Percentiles rank a stretch among this genome's conserved stretches.
phyloP scores from a whole-genome alignment of 2,888 invertebrate genomes.

The Hirtodrosophila trivittata region DNA sequence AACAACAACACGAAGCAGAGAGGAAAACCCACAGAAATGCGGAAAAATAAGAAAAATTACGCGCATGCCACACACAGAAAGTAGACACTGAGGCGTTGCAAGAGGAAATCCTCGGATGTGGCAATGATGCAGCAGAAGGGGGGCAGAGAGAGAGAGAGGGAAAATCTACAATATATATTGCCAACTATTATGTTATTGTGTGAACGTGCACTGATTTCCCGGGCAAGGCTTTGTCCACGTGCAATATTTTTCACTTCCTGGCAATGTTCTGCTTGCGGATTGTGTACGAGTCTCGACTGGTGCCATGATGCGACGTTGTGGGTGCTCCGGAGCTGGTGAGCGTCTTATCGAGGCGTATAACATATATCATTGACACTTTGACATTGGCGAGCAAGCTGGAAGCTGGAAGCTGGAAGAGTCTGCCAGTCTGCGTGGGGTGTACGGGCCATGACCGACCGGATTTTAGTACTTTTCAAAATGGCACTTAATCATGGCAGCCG shows the following conservation, averaged over 20 bases:
- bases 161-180: constrained; percentile 69
- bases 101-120: constrained; percentile 19
- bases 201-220: constrained; percentile 77
- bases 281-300: neutral
- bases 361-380: constrained; percentile 83
- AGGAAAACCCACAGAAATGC: constrained; percentile 46
- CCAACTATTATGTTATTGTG: constrained; percentile 80
- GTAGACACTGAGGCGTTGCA: neutral
- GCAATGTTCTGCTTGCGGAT: constrained; percentile 13
- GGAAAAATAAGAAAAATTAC: constrained; percentile 62
- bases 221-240: constrained; percentile 69
- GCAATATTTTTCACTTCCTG: constrained; percentile 67
- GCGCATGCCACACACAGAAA: constrained; percentile 9
- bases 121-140: constrained; percentile 16
- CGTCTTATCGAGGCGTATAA: constrained; percentile 79
- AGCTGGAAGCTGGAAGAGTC: neutral
- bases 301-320: constrained; percentile 5
- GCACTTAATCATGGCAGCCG: constrained; percentile 83
- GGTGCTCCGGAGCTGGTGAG: constrained; percentile 24
- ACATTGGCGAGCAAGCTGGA: constrained; percentile 64
- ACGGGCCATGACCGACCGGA: constrained; percentile 79
- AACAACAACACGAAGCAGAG: neutral
- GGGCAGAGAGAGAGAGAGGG: constrained; percentile 23
- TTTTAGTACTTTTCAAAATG: constrained; percentile 84
- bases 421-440: constrained; percentile 28